A percentile compares a stretch with the other conserved stretches of the same genome.
Conservation (phyloP, 2,113 vertebrate species). For the Ursus arctos region DNA sequence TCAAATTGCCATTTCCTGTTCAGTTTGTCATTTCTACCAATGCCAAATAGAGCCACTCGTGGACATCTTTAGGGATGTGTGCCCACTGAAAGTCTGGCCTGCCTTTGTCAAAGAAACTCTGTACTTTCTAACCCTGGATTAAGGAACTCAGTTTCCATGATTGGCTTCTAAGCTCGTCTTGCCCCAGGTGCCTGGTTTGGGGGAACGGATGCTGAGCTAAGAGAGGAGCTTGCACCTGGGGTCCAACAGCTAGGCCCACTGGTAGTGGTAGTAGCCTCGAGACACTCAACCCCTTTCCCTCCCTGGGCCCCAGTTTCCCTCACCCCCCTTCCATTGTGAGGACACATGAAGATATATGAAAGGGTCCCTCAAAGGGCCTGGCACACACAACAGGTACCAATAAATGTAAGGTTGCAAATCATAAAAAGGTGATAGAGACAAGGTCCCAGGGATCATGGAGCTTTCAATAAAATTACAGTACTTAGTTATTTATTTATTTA, state of each 20-base stretch:
- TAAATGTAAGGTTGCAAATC: not conserved
- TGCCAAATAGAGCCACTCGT: not conserved
- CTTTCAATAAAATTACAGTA: not conserved
- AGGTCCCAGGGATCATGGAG: not conserved
- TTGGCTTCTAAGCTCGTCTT: not conserved
- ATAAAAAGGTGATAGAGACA: not conserved
- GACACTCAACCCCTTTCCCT: rapidly evolving
- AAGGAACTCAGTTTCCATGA: not conserved
- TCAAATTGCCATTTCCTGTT: not conserved
- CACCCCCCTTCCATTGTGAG: not conserved
- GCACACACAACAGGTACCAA: not conserved
- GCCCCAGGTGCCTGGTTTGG: too few relatives aligned
- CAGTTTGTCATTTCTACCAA: not conserved
- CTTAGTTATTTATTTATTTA: not conserved
- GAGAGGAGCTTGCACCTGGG: rapidly evolving
- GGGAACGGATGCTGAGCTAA: rapidly evolving
- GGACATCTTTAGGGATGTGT: not conserved
- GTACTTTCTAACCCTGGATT: not conserved
- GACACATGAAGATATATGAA: not conserved
- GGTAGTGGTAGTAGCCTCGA: rapidly evolving
- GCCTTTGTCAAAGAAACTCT: too few relatives aligned
- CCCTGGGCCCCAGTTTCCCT: not conserved
- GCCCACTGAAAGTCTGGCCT: rapidly evolving
- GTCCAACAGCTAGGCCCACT: not conserved
- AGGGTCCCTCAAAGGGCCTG: not conserved